phyloP scores from a whole-genome alignment of 2,888 invertebrate species.

The Stenotaenia linearis region DNA sequence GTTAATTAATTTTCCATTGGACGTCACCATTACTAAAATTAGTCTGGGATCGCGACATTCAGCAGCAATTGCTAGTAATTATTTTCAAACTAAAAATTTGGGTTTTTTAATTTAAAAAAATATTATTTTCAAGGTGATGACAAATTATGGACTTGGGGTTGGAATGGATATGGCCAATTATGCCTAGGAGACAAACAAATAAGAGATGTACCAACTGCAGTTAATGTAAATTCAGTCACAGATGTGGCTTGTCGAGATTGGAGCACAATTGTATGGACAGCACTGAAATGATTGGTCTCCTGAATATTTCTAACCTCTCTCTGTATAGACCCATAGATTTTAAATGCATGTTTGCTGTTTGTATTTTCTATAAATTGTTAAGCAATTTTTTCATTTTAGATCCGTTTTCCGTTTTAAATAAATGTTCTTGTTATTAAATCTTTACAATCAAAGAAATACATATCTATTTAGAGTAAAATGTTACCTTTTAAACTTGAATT shows the following conservation, averaged over 20 bases:
- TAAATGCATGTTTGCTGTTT: background rate
- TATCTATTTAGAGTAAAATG: background rate
- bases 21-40: conserved; percentile 47
- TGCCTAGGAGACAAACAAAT: conserved; percentile 47
- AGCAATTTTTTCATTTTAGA: background rate
- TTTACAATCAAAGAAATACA: background rate
- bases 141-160: conserved; percentile 67
- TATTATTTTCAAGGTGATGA: conserved; percentile 57
- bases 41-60: conserved; percentile 75
- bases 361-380: background rate
- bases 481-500: background rate
- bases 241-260: conserved; percentile 19
- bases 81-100: too few relatives aligned
- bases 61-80: conserved; percentile 58
- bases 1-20: conserved; percentile 36
- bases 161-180: conserved; percentile 76
- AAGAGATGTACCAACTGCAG: conserved; percentile 45
- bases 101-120: too few relatives aligned
- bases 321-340: background rate
- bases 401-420: background rate
- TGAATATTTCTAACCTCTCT: background rate
- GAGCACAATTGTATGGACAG: conserved; percentile 24
- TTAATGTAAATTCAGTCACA: background rate
- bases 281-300: background rate
- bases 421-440: background rate